Base-by-base conservation (phyloP, 2,113 vertebrate genomes). In the Cyanoderma ruficeps region DNA sequence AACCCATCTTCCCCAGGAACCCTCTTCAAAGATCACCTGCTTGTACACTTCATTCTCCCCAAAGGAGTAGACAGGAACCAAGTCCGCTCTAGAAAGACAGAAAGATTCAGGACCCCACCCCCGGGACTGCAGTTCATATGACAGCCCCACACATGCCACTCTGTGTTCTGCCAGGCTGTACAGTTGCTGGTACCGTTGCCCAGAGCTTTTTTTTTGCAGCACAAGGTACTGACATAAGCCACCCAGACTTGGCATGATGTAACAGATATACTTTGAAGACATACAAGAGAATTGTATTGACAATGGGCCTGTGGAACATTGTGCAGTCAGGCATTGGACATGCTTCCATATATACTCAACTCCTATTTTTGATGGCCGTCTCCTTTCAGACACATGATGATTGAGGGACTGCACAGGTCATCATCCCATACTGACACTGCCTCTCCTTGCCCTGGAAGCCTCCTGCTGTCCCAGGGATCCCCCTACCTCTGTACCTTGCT, bases 61-160 rank as follows among this genome's bases (percentile, higher is more conserved):
- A 46, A 99, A 99, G 14, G 99, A 99, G 92, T 99, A 99, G 42
- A 98, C 98, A 0, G 99, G 99, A 88, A 99, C 99, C 95, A 99
- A 97, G 94, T 99, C 99, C 0, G 99, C 98, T 20, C 99, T 99
- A 68, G 52, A 91, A 82, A 59, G 49, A 74, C 1, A 42, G 53
- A 87, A n/a, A 87, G 33, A 27, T 28, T 94, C 64, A 91, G 15
- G 23, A 60, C 2, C 16, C 7, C 8, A 1, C 1, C 8, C 10
- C 20, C 27, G 28, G 19, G 15, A n/a, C 68, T 80, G 53, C 4
- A 1, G 42, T 10, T 30, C 8, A 10, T 19, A 5, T 10, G 15
- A 18, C 59, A 87, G 37, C 49, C 50, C 55, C 55, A 44, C n/a
- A 13, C 13, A 27, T 42, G 2, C 50, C 42, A 22, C 24, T 2